Evolutionary conservation across 53 echinoderm and acorn worm species (phyloP).

Genomic region (Apostichopus leukothele): DNA sequence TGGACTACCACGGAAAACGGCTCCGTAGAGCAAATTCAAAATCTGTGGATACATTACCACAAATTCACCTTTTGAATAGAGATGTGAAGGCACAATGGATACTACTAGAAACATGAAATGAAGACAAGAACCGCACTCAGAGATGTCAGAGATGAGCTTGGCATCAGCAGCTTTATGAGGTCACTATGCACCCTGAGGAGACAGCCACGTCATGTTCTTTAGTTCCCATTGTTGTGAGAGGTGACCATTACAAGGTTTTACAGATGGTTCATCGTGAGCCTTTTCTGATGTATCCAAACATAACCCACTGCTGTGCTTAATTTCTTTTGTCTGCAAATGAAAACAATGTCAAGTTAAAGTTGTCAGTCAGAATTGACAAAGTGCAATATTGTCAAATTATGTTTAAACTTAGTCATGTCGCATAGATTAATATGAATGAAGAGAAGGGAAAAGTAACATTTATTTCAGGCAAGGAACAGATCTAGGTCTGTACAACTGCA

Average conservation of each 20-base stretch:
- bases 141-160: no score
- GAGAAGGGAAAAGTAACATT: no score
- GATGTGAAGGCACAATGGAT: background rate
- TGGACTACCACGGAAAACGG: no score
- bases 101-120: background rate
- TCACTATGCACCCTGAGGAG: background rate
- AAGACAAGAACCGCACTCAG: background rate
- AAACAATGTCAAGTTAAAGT: background rate
- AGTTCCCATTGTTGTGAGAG: slow-evolving; percentile 88
- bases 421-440: no score
- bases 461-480: no score
- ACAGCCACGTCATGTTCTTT: slow-evolving; percentile 53
- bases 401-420: no score
- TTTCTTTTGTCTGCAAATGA: slow-evolving; percentile 78
- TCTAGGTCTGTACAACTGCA: no score
- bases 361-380: no score
- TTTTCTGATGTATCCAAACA: slow-evolving; percentile 90
- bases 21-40: background rate
- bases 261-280: slow-evolving; percentile 69
- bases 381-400: no score
- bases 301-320: slow-evolving; percentile 90
- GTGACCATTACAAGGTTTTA: slow-evolving; percentile 87
- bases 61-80: background rate
- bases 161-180: background rate
- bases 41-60: background rate